Percentiles rank a stretch among this genome's conserved stretches.
Evolutionary conservation across 92 coral and sea anemone genomes (phyloP).

Genomic region (Scolanthus callimorphus): DNA sequence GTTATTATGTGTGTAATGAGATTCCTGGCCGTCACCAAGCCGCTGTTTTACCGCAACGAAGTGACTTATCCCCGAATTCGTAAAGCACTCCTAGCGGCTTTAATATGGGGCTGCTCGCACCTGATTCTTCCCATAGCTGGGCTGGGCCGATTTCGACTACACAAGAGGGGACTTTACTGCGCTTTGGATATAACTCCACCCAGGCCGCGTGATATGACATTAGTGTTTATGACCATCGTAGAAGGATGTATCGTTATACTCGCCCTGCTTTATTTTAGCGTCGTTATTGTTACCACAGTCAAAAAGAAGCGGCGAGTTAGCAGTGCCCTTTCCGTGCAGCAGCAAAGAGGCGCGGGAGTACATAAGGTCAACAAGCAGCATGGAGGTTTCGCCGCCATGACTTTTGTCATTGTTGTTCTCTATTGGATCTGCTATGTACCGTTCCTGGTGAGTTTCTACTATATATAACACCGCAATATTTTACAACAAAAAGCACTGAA

Average conservation of each 20-base stretch:
- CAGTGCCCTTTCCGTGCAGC: slow-evolving; percentile 44
- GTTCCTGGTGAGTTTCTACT: slow-evolving; percentile 94
- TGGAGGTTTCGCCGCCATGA: slow-evolving; percentile 75
- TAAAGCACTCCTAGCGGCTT: slow-evolving; percentile 36
- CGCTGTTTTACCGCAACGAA: slow-evolving; percentile 71
- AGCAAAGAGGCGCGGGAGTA: slow-evolving; percentile 56
- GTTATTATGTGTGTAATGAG: slow-evolving; percentile 67
- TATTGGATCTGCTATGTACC: slow-evolving; percentile 82
- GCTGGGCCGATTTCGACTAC: slow-evolving; percentile 68
- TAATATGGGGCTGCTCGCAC: slow-evolving; percentile 66
- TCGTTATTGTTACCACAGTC: slow-evolving; percentile 36
- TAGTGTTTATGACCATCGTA: slow-evolving; percentile 58
- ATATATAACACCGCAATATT: too few relatives aligned
- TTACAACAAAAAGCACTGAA: too few relatives aligned
- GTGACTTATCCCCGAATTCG: slow-evolving; percentile 52
- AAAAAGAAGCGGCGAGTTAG: slow-evolving; percentile 47
- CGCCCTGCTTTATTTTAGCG: slow-evolving; percentile 61
- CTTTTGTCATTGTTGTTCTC: slow-evolving; percentile 61
- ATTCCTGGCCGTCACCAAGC: slow-evolving; percentile 75
- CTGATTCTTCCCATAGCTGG: slow-evolving; percentile 61
- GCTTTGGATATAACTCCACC: slow-evolving; percentile 62
- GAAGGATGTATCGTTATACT: slow-evolving; percentile 65
- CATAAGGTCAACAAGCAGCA: slow-evolving; percentile 41
- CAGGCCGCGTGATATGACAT: slow-evolving; percentile 25
- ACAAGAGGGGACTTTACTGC: slow-evolving; percentile 66